phyloP scores from a whole-genome alignment of 2,113 vertebrate species.

The Scomber scombrus region DNA sequence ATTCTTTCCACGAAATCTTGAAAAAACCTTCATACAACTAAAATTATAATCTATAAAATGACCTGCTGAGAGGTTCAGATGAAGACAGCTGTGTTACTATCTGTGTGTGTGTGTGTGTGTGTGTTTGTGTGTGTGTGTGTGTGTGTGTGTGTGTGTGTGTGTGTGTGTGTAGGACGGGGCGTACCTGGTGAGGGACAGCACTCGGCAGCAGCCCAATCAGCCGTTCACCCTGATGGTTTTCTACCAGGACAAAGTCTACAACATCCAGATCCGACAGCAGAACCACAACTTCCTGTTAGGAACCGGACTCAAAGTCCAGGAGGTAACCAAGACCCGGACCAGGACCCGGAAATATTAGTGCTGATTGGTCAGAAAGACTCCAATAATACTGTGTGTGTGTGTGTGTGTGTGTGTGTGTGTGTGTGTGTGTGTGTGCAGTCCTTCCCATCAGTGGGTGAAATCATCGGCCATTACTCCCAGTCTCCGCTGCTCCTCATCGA shows the following conservation, averaged over 20 bases:
- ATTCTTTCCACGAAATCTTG: too few species aligned
- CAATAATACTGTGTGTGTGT: background rate
- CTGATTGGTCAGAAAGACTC: background rate
- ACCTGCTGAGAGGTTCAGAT: too few species aligned
- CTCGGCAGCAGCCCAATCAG: constrained; percentile 86
- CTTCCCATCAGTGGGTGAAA: constrained; percentile 89
- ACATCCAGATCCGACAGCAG: constrained; percentile 94
- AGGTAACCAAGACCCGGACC: constrained; percentile 83
- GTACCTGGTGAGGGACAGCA: constrained; percentile 95
- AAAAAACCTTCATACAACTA: too few species aligned
- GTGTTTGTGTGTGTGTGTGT: background rate
- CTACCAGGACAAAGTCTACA: constrained; percentile 95
- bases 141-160: constrained; percentile 34
- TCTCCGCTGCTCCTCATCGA: constrained; percentile 94
- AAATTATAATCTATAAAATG: too few species aligned
- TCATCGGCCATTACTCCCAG: constrained; percentile 90
- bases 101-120: too few species aligned
- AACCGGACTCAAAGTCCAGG: constrained; percentile 90
- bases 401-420: constrained; percentile 29
- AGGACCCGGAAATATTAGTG: too few species aligned
- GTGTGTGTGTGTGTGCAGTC: constrained; percentile 67
- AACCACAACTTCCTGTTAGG: constrained; percentile 88
- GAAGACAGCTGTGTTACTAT: too few species aligned
- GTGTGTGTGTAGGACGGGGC: constrained; percentile 89
- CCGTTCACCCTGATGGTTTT: constrained; percentile 96